These are phyloP conservation scores for Geococcyx californianus DNA, from an alignment of 2,113 vertebrate genomes.

Conservation along the genomic window DNA sequence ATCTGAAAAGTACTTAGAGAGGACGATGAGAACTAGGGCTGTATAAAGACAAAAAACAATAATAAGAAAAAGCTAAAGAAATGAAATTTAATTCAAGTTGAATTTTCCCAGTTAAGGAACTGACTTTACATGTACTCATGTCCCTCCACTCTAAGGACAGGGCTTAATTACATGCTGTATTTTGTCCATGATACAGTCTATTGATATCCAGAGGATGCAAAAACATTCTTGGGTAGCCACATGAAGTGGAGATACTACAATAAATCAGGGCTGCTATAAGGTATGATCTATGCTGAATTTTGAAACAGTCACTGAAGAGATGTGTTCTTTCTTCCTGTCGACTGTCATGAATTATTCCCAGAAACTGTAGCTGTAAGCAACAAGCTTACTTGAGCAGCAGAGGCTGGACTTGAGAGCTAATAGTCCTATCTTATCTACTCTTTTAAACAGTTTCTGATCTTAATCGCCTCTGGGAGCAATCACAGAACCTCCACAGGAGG, in stretches of 20 bases:
- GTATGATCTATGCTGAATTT: neutral
- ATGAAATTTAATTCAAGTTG: neutral
- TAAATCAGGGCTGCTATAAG: neutral
- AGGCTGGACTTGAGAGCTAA: neutral
- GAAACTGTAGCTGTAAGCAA: neutral
- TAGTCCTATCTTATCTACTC: neutral
- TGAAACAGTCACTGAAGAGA: neutral
- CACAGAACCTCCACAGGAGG: neutral
- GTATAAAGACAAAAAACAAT: neutral
- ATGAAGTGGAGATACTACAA: neutral
- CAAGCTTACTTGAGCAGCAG: neutral
- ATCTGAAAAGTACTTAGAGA: neutral
- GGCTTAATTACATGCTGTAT: neutral
- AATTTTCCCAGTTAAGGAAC: neutral
- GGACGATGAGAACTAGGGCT: neutral
- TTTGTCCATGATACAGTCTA: neutral
- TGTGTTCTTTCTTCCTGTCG: neutral
- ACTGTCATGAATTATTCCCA: neutral
- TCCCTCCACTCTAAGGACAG: neutral
- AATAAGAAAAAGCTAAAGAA: neutral
- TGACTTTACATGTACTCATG: neutral
- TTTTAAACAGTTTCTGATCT: neutral
- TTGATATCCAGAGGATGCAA: neutral
- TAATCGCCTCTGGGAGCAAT: neutral
- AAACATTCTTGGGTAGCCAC: neutral